Conservation (phyloP, 2,797 vertebrate species). For the Syncerus caffer region DNA sequence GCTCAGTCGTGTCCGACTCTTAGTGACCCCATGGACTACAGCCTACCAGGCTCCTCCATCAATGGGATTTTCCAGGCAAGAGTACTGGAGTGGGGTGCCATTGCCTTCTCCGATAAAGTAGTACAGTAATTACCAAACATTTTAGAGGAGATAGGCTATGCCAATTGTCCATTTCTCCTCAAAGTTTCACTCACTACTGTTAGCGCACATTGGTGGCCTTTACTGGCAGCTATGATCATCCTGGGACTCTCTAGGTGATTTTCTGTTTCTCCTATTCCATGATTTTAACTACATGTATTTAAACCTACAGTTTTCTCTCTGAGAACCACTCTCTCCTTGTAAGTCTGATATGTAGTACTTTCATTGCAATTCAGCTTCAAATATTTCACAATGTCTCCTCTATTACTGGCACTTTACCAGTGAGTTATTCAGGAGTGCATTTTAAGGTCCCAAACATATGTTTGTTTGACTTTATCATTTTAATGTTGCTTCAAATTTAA, state of each 20-base stretch:
- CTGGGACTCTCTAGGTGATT: background rate
- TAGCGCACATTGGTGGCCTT: background rate
- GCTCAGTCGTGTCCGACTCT: too few relatives aligned
- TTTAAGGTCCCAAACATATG: background rate
- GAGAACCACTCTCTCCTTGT: background rate
- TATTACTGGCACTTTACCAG: background rate
- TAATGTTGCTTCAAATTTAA: background rate
- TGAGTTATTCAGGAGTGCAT: background rate
- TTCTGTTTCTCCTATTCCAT: background rate
- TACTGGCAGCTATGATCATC: background rate
- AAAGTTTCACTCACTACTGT: background rate
- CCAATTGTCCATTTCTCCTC: background rate
- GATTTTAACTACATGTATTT: background rate
- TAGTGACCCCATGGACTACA: too few relatives aligned
- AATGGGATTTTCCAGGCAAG: too few relatives aligned
- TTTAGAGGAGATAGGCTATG: background rate
- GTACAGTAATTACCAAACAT: background rate
- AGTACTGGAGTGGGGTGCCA: too few relatives aligned
- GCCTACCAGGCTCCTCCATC: too few relatives aligned
- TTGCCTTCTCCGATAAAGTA: too few relatives aligned
- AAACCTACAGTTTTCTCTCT: background rate
- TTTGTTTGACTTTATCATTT: background rate
- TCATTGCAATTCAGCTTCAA: background rate
- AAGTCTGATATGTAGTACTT: background rate
- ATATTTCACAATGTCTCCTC: background rate